Evolutionary conservation across 2,113 vertebrate species (phyloP).

Genomic region (Sigmodon hispidus): DNA sequence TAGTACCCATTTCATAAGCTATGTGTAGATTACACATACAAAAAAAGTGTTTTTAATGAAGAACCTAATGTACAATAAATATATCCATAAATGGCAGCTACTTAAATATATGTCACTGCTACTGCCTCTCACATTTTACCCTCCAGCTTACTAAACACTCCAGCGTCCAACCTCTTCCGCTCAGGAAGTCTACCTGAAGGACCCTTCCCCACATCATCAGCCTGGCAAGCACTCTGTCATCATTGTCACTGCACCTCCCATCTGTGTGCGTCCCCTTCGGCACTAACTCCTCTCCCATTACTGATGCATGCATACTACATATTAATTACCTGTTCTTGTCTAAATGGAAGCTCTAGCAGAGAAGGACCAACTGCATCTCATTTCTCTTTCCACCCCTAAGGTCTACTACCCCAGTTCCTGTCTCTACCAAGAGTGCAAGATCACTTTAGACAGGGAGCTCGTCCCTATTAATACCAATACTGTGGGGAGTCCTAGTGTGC

Average conservation of each 20-base stretch:
- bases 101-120: not conserved
- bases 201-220: not conserved
- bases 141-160: not conserved
- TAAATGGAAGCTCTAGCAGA: constrained; percentile 23
- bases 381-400: constrained; percentile 6
- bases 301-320: not conserved
- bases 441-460: constrained; percentile 43
- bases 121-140: not conserved
- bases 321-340: not conserved
- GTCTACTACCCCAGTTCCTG: not conserved
- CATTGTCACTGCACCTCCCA: not conserved
- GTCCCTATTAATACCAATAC: not conserved
- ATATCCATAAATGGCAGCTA: not conserved
- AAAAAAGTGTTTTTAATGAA: not conserved
- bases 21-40: not conserved
- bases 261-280: not conserved
- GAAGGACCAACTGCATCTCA: not conserved
- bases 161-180: constrained; percentile 16
- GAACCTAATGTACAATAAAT: not conserved
- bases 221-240: not conserved
- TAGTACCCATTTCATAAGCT: constrained; percentile 29
- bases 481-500: not conserved
- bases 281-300: not conserved
- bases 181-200: not conserved
- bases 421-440: constrained; percentile 39